Evolutionary conservation across 2,888 invertebrate species (phyloP), one percentile per base, ranked within the genome.

Genomic region (Eulithis testata): DNA sequence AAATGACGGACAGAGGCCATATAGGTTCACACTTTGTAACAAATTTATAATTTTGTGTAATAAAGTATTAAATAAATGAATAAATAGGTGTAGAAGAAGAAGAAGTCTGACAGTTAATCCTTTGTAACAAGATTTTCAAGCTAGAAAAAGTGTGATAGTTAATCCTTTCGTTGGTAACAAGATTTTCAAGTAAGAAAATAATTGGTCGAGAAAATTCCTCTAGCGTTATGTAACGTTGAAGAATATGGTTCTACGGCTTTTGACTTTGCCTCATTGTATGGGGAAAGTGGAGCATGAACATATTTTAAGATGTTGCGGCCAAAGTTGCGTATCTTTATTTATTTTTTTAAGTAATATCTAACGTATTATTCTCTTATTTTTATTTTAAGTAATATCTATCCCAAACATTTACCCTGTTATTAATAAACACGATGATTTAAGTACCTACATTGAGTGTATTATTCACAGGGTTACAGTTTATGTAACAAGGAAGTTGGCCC

Each of bases 271-370:
- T 70, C 77, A 82, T 82, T 85, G 82, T 84, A 60, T 51, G 40
- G 60, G 72, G 73, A 83, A 86, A 85, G 76, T 85, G 71, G 84
- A 86, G 78, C 84, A 75, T 81, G 77, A 74, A 78, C 67, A 73
- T 77, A 74, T 65, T 68, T 70, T 66, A 60, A 53, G 70, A 69
- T 56, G 56, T 68, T 73, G 67, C 51, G 49, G 55, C n/a, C 60
- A 45, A 51, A 57, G 65, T 72, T 69, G 65, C 72, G 69, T 67
- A 68, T 63, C 57, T 63, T 40, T 14, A 12, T 53, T 36, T 55
- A n/a, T 11, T n/a, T 40, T 55, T 59, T 67, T 57, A 45, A 49
- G 8, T 40, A 9, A 31, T 31, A 31, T 31, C 31, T 31, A 31
- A 5, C 31, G 1, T 31, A 31, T 5, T 31, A 31, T 31, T 31